A percentile compares a stretch with the other conserved stretches of the same genome.
Evolutionary conservation across 1,140 invertebrate genomes (phyloP).

Genomic region (Capitella teleta): DNA sequence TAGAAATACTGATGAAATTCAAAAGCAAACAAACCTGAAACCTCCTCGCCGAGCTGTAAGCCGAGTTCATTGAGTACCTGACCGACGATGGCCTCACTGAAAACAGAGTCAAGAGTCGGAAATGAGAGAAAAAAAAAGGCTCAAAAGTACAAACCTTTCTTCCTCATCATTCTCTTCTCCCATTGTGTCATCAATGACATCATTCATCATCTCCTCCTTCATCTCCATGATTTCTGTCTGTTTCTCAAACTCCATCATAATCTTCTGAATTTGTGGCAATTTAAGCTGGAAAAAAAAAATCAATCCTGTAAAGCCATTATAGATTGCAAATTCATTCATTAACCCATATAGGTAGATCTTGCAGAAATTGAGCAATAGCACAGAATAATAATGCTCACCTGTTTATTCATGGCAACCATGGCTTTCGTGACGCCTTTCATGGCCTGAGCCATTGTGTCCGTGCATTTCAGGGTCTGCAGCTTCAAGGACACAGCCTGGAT

Average conservation of each 20-base stretch:
- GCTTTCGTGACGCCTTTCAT: slow-evolving; percentile 99
- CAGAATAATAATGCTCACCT: no score
- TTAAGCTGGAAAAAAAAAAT: slow-evolving; percentile 64
- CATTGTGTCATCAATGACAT: slow-evolving; percentile 98
- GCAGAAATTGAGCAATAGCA: neutral
- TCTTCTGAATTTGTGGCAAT: slow-evolving; percentile 97
- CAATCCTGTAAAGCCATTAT: neutral
- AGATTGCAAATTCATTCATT: no score
- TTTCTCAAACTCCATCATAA: slow-evolving; percentile 98
- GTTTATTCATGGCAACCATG: slow-evolving; percentile 93
- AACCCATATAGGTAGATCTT: neutral
- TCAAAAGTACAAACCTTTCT: slow-evolving; percentile 61
- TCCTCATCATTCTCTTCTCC: slow-evolving; percentile 97
- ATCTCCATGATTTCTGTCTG: slow-evolving; percentile 99
- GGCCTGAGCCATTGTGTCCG: slow-evolving; percentile 98
- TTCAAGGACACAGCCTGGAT: slow-evolving; percentile 91
- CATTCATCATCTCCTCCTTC: slow-evolving; percentile 99
- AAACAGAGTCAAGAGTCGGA: no score
- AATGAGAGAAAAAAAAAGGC: no score
- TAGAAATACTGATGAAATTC: no score
- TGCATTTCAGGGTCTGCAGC: slow-evolving; percentile 94
- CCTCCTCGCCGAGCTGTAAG: slow-evolving; percentile 59
- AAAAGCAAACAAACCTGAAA: slow-evolving; percentile 19
- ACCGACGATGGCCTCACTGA: slow-evolving; percentile 44
- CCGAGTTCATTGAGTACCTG: slow-evolving; percentile 96